A percentile compares a stretch with the other conserved stretches of the same genome.
These are phyloP conservation scores for Drosophila falleni DNA, from an alignment of 2,888 invertebrate species.

Conservation along the genomic window DNA sequence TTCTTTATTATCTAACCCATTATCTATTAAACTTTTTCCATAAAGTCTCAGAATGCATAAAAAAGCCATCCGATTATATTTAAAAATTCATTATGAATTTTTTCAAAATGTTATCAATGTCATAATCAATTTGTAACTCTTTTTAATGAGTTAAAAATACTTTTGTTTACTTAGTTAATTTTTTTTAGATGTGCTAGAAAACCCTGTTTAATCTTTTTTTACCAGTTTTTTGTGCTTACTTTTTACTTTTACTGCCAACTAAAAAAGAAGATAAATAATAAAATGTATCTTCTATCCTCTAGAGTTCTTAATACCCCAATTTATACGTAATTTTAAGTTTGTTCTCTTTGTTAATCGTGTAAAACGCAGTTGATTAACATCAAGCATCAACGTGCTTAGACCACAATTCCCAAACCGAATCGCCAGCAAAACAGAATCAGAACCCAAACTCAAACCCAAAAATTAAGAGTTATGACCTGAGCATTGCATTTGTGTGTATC, in stretches of 20 bases:
- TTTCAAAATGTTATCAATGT: not conserved
- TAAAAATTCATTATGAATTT: no score
- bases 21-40: not conserved
- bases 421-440: not conserved
- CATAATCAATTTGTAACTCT: not conserved
- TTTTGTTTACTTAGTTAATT: not conserved
- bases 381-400: conserved; percentile 71
- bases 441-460: conserved; percentile 19
- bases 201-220: conserved; percentile 26
- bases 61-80: no score
- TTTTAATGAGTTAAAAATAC: not conserved
- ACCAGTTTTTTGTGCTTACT: not conserved
- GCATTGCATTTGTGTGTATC: conserved; percentile 57
- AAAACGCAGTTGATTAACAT: conserved; percentile 73
- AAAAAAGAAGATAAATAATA: not conserved
- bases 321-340: conserved; percentile 22
- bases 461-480: conserved; percentile 15
- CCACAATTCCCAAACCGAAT: conserved; percentile 49
- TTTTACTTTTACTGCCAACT: not conserved
- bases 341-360: conserved; percentile 71
- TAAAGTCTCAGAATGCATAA: not conserved
- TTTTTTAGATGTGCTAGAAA: conserved; percentile 66
- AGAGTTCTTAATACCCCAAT: conserved; percentile 18
- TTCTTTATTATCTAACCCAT: not conserved
- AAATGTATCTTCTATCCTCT: conserved; percentile 12